Percentiles rank a stretch among this genome's conserved stretches.
phyloP scores from a whole-genome alignment of 2,797 vertebrate genomes.

The Myotis pilosus region DNA sequence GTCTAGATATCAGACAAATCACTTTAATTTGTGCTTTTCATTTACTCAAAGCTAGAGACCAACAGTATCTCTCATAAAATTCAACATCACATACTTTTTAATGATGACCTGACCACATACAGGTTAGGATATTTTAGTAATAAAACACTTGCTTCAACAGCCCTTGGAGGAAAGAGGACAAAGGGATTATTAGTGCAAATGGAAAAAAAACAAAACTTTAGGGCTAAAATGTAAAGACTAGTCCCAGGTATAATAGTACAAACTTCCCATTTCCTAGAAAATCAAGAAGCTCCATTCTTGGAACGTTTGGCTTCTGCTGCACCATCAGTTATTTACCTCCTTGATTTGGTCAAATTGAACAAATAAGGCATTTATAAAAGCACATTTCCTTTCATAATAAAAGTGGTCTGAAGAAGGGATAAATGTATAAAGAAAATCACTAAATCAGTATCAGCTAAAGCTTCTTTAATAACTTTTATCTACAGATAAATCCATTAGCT shows the following conservation, averaged over 20 bases:
- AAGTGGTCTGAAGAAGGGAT: neutral
- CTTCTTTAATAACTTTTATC: neutral
- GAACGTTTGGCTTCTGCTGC: neutral
- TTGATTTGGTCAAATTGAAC: neutral
- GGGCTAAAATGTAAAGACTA: slow-evolving; percentile 43
- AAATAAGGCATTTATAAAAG: slow-evolving; percentile 33
- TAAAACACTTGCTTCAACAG: slow-evolving; percentile 37
- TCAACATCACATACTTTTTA: slow-evolving; percentile 39
- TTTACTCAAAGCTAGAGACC: slow-evolving; percentile 29
- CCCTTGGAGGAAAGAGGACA: slow-evolving; percentile 9
- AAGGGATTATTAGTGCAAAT: slow-evolving; percentile 33
- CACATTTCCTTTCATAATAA: slow-evolving; percentile 49
- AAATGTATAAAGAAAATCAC: neutral
- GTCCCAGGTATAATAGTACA: neutral
- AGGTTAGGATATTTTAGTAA: slow-evolving; percentile 41
- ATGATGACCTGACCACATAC: neutral
- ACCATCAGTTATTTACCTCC: slow-evolving; percentile 30
- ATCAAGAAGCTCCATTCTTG: neutral
- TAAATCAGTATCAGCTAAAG: neutral
- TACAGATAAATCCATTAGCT: neutral
- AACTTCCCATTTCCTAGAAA: slow-evolving; percentile 39
- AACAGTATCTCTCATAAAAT: slow-evolving; percentile 48
- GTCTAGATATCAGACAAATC: neutral
- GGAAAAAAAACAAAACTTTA: neutral
- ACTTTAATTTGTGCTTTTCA: slow-evolving; percentile 44